phyloP scores from a whole-genome alignment of 2,888 invertebrate species.

The Agonopterix alstromeriana region DNA sequence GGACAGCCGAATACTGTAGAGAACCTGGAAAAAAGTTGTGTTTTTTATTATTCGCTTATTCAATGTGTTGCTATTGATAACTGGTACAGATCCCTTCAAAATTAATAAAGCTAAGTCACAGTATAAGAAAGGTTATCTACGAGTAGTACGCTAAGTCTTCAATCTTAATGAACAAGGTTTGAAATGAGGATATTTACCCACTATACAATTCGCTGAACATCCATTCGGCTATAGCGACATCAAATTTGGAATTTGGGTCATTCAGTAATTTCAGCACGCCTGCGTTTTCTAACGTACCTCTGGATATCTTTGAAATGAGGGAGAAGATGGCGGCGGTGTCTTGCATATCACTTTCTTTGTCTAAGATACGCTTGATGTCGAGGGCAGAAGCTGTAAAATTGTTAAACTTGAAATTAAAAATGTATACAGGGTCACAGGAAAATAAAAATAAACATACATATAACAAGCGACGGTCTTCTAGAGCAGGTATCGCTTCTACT shows the following conservation, averaged over 20 bases:
- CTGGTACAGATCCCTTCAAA: no score
- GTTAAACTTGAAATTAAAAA: no score
- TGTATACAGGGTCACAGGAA: no score
- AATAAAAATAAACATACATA: no score
- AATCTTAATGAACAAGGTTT: no score
- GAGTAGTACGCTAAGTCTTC: no score
- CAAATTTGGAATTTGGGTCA: slow-evolving; percentile 17
- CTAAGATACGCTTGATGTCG: slow-evolving; percentile 10
- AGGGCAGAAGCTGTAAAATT: slow-evolving; percentile 6
- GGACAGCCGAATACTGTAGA: slow-evolving; percentile 35
- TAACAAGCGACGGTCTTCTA: no score
- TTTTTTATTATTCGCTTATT: slow-evolving; percentile 1
- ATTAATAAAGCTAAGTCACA: no score
- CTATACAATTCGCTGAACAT: slow-evolving; percentile 20
- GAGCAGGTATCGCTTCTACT: no score
- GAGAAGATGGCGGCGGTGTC: neutral
- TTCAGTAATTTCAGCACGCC: slow-evolving; percentile 14
- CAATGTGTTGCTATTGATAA: neutral
- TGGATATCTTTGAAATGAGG: slow-evolving; percentile 3
- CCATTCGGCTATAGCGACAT: slow-evolving; percentile 24
- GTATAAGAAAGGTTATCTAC: no score
- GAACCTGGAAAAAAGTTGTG: slow-evolving; percentile 24
- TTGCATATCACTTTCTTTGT: slow-evolving; percentile 4
- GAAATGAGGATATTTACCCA: slow-evolving; percentile 19
- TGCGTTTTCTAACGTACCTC: slow-evolving; percentile 7